These are phyloP conservation scores for Chrysoperla carnea DNA, from an alignment of 1,140 invertebrate genomes.

Conservation along the genomic window DNA sequence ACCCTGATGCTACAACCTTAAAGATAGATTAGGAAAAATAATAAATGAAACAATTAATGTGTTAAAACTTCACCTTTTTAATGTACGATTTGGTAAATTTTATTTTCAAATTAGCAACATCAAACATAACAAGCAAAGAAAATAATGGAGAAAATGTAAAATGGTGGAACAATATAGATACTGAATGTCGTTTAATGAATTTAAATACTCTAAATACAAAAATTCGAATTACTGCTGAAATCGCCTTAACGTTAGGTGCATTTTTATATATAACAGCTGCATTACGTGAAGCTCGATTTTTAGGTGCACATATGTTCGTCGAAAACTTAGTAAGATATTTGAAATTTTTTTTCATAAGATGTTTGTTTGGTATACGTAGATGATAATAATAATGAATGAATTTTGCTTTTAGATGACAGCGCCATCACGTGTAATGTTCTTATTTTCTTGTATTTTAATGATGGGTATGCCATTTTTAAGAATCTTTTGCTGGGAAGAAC, in stretches of 20 bases:
- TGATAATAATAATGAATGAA: too few relatives aligned
- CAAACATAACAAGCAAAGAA: too few relatives aligned
- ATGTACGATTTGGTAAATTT: too few relatives aligned
- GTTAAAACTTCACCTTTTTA: too few relatives aligned
- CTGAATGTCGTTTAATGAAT: constrained; percentile 49
- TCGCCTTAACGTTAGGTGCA: constrained; percentile 54
- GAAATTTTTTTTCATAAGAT: too few relatives aligned
- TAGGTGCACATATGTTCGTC: constrained; percentile 77
- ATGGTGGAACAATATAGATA: constrained; percentile 51
- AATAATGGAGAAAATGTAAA: constrained; percentile 25
- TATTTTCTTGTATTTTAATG: constrained; percentile 80
- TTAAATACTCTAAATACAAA: constrained; percentile 33
- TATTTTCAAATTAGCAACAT: too few relatives aligned
- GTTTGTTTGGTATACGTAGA: too few relatives aligned
- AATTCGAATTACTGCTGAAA: constrained; percentile 48
- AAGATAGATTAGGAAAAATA: too few relatives aligned
- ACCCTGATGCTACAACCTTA: too few relatives aligned
- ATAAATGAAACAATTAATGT: too few relatives aligned
- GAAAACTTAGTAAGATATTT: constrained; percentile 61
- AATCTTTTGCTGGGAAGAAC: constrained; percentile 62
- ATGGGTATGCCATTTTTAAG: constrained; percentile 67
- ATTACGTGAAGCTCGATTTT: constrained; percentile 59
- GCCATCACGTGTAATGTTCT: constrained; percentile 80
- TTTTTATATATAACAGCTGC: constrained; percentile 67
- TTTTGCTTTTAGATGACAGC: constrained; percentile 50